Percentiles rank a stretch among this genome's conserved stretches.
Conservation (phyloP, 92 coral and sea anemone genomes). For the Blastomussa wellsi region DNA sequence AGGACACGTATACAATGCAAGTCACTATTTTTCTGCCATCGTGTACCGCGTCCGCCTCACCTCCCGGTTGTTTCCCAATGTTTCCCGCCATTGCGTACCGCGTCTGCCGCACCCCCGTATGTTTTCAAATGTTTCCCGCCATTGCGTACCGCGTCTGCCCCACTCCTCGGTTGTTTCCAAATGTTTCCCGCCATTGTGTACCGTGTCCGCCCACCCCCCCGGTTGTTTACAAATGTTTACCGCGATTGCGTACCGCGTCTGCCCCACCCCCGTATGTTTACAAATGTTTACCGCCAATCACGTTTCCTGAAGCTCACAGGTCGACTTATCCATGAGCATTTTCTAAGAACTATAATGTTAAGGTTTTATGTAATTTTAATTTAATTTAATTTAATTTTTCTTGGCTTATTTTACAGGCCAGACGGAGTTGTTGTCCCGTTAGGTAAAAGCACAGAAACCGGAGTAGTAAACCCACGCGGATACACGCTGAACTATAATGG, state of each 20-base stretch:
- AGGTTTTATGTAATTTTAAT: neutral
- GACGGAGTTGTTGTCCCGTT: conserved; percentile 86
- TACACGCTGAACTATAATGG: conserved; percentile 96
- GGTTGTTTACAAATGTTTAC: neutral
- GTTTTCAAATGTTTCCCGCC: neutral
- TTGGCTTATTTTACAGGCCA: conserved; percentile 53
- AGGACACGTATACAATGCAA: conserved; percentile 68
- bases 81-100: neutral
- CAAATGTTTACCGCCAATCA: no score
- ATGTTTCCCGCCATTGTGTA: neutral
- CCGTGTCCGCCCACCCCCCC: no score
- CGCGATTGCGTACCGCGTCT: neutral
- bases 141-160: neutral
- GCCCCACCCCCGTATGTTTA: no score
- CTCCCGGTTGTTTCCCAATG: no score
- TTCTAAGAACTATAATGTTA: no score
- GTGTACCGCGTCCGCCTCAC: neutral
- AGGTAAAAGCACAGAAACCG: conserved; percentile 79
- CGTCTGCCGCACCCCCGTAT: no score
- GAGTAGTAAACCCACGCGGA: conserved; percentile 85
- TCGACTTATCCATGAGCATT: no score
- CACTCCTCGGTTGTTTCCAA: no score
- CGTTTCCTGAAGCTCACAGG: neutral
- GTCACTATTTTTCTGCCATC: neutral
- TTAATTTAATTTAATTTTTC: no score